Evolutionary conservation across 2,888 invertebrate species (phyloP).

Genomic region (Apamea anceps): DNA sequence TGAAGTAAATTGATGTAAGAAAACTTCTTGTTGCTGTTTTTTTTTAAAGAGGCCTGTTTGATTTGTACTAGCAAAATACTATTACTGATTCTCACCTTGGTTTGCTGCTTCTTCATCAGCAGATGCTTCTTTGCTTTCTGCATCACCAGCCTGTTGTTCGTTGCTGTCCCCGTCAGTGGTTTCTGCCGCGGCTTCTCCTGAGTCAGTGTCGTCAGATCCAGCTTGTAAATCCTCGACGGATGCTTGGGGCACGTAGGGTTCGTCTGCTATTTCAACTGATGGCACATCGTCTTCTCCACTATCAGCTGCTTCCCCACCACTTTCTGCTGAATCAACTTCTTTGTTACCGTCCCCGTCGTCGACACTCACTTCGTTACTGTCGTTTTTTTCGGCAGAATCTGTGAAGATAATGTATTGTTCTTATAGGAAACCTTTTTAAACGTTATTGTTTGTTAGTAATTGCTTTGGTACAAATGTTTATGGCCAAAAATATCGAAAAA

Average conservation of each 20-base stretch:
- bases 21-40: not conserved
- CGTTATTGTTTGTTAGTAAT: not conserved
- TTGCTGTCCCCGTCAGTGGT: conserved; percentile 80
- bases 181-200: conserved; percentile 78
- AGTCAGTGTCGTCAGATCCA: conserved; percentile 79
- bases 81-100: conserved; percentile 75
- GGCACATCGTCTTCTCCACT: conserved; percentile 81
- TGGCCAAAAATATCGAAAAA: not conserved
- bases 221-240: conserved; percentile 86
- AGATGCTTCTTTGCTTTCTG: conserved; percentile 83
- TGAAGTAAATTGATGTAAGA: not conserved
- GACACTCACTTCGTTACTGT: conserved; percentile 88
- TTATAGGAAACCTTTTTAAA: conserved; percentile 16
- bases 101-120: conserved; percentile 87
- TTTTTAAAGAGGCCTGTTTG: not conserved
- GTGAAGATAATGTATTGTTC: conserved; percentile 62
- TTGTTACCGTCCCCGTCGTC: conserved; percentile 82
- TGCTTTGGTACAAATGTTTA: not conserved
- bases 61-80: not conserved
- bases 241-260: conserved; percentile 86
- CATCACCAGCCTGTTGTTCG: conserved; percentile 73
- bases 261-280: conserved; percentile 87
- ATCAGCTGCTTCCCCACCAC: conserved; percentile 76
- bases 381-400: conserved; percentile 88
- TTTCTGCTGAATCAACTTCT: conserved; percentile 84